phyloP scores from a whole-genome alignment of 2,113 vertebrate species.

The Cottus gobio region DNA sequence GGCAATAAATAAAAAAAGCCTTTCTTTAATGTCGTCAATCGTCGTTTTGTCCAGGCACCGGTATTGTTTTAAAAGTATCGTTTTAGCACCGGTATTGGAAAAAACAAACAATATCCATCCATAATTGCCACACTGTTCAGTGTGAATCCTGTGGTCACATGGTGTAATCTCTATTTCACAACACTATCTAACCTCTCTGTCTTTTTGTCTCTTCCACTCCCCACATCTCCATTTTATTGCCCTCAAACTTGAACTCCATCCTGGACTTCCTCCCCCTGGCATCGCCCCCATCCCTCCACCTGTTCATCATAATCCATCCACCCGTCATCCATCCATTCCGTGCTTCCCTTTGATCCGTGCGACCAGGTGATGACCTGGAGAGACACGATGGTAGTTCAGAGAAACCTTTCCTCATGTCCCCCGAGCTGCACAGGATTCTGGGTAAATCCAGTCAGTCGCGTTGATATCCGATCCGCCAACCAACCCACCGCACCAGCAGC shows the following conservation, averaged over 20 bases:
- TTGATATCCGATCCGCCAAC: neutral
- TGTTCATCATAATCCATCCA: neutral
- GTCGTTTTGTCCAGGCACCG: too few species aligned
- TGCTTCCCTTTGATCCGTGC: neutral
- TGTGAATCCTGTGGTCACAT: neutral
- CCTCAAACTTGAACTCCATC: neutral
- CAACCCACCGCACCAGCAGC: neutral
- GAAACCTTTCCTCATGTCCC: conserved; percentile 93
- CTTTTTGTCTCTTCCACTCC: conserved; percentile 6
- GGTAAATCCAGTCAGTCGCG: conserved; percentile 81
- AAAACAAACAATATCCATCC: too few species aligned
- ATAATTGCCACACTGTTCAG: neutral
- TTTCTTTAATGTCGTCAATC: too few species aligned
- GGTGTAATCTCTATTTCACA: neutral
- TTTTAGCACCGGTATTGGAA: too few species aligned
- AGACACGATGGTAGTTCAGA: conserved; percentile 90
- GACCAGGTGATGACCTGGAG: conserved; percentile 93
- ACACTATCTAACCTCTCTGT: conserved; percentile 1
- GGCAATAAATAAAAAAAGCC: too few species aligned
- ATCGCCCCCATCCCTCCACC: neutral
- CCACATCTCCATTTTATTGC: neutral
- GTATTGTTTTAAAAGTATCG: too few species aligned
- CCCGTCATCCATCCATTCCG: neutral
- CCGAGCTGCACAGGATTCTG: conserved; percentile 89
- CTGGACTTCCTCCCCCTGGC: neutral